These are phyloP conservation scores for Sarcophaga rosellei DNA, from an alignment of 2,888 invertebrate genomes.

Conservation along the genomic window DNA sequence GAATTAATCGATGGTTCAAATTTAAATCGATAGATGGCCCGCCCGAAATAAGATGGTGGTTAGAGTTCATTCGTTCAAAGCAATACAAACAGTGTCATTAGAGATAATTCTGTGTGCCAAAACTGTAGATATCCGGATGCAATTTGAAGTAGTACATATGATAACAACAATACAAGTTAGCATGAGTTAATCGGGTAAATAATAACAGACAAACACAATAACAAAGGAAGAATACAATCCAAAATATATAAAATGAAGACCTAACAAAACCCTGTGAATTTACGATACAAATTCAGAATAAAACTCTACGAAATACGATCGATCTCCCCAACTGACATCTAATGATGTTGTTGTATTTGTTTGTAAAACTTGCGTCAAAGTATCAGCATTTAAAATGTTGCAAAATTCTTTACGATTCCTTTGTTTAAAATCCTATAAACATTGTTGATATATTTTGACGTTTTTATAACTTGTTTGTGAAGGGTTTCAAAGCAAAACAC, in stretches of 20 bases:
- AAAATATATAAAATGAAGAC: background rate
- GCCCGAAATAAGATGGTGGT: no score
- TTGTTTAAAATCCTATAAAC: constrained; percentile 25
- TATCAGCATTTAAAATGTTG: constrained; percentile 62
- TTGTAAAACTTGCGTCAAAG: background rate
- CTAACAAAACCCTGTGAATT: background rate
- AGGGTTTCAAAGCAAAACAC: constrained; percentile 38
- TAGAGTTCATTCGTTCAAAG: no score
- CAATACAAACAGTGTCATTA: no score
- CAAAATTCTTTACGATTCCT: constrained; percentile 45
- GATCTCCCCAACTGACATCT: background rate
- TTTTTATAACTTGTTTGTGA: constrained; percentile 59
- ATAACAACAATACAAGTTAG: no score
- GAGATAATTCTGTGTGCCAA: no score
- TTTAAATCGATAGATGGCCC: no score
- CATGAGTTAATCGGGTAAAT: no score
- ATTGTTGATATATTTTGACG: constrained; percentile 46
- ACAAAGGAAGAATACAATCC: background rate
- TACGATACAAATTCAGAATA: background rate
- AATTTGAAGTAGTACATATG: no score
- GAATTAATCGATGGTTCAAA: no score
- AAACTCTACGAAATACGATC: background rate
- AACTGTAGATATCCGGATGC: no score
- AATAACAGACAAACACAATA: no score
- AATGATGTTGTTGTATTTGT: constrained; percentile 16